Evolutionary conservation across 2,888 invertebrate genomes (phyloP).

Genomic region (Meteorus colon): DNA sequence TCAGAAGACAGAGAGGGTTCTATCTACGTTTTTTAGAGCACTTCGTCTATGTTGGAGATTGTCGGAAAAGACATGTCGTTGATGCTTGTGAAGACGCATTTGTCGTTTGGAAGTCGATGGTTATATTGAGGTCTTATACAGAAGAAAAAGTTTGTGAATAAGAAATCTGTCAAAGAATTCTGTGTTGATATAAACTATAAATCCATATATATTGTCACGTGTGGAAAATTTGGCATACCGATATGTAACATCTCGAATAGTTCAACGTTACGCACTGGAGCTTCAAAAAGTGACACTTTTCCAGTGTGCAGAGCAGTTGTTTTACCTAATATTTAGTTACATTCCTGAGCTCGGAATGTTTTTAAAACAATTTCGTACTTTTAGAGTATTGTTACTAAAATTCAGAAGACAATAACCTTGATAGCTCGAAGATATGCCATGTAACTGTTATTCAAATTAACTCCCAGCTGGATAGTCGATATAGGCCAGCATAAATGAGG

Average conservation of each 20-base stretch:
- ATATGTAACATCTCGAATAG: too few species aligned
- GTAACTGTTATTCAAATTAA: not conserved
- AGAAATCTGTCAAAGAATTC: too few species aligned
- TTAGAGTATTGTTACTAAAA: not conserved
- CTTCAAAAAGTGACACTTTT: too few species aligned
- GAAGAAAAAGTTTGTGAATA: too few species aligned
- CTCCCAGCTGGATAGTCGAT: not conserved
- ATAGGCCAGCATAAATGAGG: not conserved
- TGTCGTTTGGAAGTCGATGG: slow-evolving; percentile 4
- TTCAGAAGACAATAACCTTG: not conserved
- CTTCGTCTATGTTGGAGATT: not conserved
- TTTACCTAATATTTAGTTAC: too few species aligned
- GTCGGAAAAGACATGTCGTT: not conserved
- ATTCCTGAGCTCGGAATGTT: too few species aligned
- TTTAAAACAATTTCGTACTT: too few species aligned
- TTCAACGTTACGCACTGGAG: too few species aligned
- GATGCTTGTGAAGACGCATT: not conserved
- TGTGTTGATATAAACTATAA: too few species aligned
- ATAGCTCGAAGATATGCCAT: not conserved
- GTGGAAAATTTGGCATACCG: too few species aligned
- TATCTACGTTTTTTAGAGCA: slow-evolving; percentile 7
- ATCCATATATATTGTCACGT: too few species aligned
- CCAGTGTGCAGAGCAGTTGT: too few species aligned
- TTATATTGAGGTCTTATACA: not conserved
- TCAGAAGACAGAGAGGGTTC: slow-evolving; percentile 13